phyloP scores from a whole-genome alignment of 2,113 vertebrate genomes.

The Neotoma lepida region DNA sequence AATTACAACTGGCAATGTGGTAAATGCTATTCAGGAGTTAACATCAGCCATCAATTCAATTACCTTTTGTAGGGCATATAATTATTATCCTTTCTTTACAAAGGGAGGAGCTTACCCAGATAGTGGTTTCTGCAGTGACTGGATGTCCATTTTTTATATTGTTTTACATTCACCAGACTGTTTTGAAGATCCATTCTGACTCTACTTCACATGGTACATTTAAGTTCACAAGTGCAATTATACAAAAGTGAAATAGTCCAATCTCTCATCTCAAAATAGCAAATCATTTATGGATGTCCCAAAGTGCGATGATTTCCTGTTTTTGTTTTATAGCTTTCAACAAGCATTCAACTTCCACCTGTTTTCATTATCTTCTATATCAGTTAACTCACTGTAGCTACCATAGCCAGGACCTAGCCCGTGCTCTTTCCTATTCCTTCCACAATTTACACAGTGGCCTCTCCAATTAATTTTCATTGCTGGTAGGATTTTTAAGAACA shows the following conservation, averaged over 20 bases:
- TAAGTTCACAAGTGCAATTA: neutral
- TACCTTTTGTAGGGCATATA: neutral
- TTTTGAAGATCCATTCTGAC: neutral
- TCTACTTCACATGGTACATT: neutral
- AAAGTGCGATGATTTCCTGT: neutral
- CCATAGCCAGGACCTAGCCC: neutral
- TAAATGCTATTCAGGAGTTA: neutral
- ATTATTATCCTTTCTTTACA: neutral
- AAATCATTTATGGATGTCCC: neutral
- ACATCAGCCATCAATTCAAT: neutral
- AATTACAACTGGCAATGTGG: no score
- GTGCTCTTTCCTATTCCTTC: neutral
- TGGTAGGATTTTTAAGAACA: neutral
- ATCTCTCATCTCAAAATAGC: neutral
- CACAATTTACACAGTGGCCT: neutral
- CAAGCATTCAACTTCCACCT: neutral
- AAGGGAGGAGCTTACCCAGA: neutral
- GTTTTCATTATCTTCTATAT: neutral
- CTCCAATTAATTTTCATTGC: neutral
- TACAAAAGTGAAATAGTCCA: neutral
- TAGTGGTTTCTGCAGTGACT: neutral
- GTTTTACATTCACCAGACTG: neutral
- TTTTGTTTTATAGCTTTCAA: neutral
- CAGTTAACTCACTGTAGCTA: neutral
- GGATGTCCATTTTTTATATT: no score